These are phyloP conservation scores for Solenodon paradoxus DNA, from an alignment of 2,113 vertebrate species.

Conservation along the genomic window DNA sequence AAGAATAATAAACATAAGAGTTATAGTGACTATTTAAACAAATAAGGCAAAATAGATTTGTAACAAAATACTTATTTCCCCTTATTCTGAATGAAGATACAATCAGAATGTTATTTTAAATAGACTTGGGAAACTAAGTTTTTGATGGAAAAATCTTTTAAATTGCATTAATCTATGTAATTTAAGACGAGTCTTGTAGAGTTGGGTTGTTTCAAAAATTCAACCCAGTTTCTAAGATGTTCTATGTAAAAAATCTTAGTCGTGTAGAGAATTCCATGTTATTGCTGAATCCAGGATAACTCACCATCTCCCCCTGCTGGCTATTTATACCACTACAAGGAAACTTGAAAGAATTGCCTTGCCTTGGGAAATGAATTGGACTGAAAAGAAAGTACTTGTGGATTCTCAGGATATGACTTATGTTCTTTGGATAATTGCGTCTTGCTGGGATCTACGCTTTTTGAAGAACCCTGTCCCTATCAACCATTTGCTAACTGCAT, in stretches of 20 bases:
- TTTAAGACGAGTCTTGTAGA: not conserved
- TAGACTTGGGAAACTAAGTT: not conserved
- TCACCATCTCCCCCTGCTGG: not conserved
- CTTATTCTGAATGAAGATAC: not conserved
- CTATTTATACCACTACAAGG: not conserved
- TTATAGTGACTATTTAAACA: not conserved
- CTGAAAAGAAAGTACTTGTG: no score
- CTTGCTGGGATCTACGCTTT: no score
- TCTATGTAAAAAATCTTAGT: not conserved
- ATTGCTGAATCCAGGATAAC: not conserved
- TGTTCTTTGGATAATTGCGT: no score
- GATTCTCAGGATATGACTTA: no score
- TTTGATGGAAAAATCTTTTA: not conserved
- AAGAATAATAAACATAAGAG: not conserved
- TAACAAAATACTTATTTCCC: not conserved
- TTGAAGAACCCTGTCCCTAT: no score
- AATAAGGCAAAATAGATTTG: not conserved
- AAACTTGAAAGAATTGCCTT: not conserved
- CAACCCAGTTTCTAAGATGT: not conserved
- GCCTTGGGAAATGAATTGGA: slow-evolving; percentile 14
- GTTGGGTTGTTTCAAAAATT: not conserved
- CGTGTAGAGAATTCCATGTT: not conserved
- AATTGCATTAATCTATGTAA: not conserved
- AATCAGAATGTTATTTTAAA: not conserved
- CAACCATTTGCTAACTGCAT: no score